phyloP scores from a whole-genome alignment of 2,113 vertebrate genomes.

The Ictidomys tridecemlineatus region DNA sequence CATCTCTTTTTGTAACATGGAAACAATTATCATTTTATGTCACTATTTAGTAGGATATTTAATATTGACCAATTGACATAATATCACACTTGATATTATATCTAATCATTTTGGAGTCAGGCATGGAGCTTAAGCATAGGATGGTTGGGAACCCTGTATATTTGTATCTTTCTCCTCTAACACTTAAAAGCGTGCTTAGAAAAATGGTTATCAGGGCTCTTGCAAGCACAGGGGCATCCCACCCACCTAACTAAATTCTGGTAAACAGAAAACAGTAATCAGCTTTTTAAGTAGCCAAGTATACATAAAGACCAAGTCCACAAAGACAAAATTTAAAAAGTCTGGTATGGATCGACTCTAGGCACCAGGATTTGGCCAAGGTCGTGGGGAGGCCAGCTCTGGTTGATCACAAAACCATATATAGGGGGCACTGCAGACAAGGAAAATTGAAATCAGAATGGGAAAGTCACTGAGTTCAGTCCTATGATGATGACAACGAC shows the following conservation, averaged over 20 bases:
- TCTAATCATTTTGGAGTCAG: background rate
- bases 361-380: background rate
- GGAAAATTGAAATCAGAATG: conserved; percentile 4
- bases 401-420: background rate
- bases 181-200: background rate
- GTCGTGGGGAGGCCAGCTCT: background rate
- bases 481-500: background rate
- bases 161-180: background rate
- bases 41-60: background rate
- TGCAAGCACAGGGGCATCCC: background rate
- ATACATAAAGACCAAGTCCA: background rate
- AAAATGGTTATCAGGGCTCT: background rate
- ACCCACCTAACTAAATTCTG: background rate
- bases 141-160: background rate
- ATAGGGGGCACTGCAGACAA: background rate
- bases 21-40: background rate
- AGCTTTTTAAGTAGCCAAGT: background rate
- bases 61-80: background rate
- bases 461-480: conserved; percentile 4
- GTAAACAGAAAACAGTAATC: conserved; percentile 14
- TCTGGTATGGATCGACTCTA: background rate
- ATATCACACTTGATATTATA: background rate
- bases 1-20: conserved; percentile 12
- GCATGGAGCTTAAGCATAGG: background rate
- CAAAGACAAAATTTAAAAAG: conserved; percentile 3